Base-by-base conservation (phyloP, 1,140 invertebrate species). In the Drosophila persimilis region DNA sequence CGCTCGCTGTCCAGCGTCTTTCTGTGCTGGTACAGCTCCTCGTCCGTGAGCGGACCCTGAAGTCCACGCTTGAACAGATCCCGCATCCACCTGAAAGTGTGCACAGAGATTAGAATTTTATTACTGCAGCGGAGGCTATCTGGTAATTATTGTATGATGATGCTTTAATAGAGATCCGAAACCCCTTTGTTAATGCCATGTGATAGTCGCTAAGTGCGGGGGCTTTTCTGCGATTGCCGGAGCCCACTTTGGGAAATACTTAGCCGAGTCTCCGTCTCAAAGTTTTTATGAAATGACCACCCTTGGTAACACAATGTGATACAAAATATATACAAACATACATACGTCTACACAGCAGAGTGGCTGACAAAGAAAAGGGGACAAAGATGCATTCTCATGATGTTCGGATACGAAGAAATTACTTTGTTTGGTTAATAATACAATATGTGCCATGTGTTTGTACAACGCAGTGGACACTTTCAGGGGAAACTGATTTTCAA, bases 11-110 rank as follows among this genome's bases (percentile, higher is more conserved):
- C 85, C 24, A 91, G 53, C 0, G 72, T 67, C 41, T 80, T 76
- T 26, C 75, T 81, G 57, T 90, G 86, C 57, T 93, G 90, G 77
- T 93, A 93, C 5, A 93, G 77, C 58, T 93, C 93, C 46, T 92
- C 90, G 26, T 92, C 80, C 58, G 91, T 88, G 17, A 93, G 71
- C 4, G 93, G 92, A 22, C 91, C 91, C 29, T 89, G 80, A 0
- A 92, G 80, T 3, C 92, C 92, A 0, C 90, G 91, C 48, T 85
- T 90, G 73, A 92, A 92, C 17, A 92, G 73, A 60, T 92, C 83
- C 26, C 80, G 80, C 70, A 92, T 81, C 92, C 92, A 92, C 92
- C 92, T 92, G 51, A 43, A 76, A 77, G n/a, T 24, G 20, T 22
- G 9, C 20, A 43, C 9, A 47, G 3, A 47, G 9, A 47, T 9